Percentiles rank a stretch among this genome's conserved stretches.
These are phyloP conservation scores for Abrostola tripartita DNA, from an alignment of 2,888 invertebrate genomes.

Conservation along the genomic window DNA sequence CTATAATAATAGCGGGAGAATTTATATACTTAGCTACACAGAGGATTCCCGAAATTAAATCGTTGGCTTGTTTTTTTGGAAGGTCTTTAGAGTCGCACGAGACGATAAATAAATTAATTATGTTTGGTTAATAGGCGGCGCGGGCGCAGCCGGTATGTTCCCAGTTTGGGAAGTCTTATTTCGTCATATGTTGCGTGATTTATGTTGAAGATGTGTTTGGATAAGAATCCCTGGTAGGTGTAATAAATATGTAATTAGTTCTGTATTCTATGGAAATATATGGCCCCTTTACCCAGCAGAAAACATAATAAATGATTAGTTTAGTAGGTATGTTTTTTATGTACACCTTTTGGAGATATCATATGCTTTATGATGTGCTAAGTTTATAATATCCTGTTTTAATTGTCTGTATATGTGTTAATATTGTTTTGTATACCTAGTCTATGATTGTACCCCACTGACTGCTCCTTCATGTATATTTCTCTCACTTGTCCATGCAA, in stretches of 20 bases:
- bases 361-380: no score
- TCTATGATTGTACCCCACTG: no score
- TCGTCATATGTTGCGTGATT: slow-evolving; percentile 52
- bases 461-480: no score
- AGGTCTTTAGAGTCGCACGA: slow-evolving; percentile 59
- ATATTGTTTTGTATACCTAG: no score
- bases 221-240: slow-evolving; percentile 7
- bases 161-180: slow-evolving; percentile 49
- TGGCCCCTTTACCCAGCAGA: background rate
- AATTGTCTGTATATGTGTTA: no score
- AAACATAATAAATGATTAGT: no score
- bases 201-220: slow-evolving; percentile 32
- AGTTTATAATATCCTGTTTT: no score
- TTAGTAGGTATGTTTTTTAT: no score
- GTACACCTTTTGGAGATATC: no score
- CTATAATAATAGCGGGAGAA: slow-evolving; percentile 72
- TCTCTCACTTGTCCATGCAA: no score
- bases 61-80: slow-evolving; percentile 62
- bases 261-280: background rate
- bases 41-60: slow-evolving; percentile 72
- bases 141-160: slow-evolving; percentile 53
- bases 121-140: slow-evolving; percentile 79
- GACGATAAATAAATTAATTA: slow-evolving; percentile 83
- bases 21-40: slow-evolving; percentile 51
- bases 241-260: slow-evolving; percentile 10